A percentile compares a stretch with the other conserved stretches of the same genome.
phyloP scores from a whole-genome alignment of 2,113 vertebrate genomes.

The Nibea albiflora region DNA sequence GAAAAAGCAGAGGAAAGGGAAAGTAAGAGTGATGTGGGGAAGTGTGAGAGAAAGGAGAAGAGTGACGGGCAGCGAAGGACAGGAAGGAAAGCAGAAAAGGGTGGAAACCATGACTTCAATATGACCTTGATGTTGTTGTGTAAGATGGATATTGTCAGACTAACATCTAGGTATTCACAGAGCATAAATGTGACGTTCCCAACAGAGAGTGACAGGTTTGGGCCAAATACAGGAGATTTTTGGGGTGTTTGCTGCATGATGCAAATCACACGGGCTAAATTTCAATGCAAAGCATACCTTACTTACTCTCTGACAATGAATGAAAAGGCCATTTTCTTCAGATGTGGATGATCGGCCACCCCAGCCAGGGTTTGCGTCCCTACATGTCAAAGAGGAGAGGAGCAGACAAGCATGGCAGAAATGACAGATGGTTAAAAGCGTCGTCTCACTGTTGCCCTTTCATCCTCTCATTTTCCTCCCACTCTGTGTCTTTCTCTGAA shows the following conservation, averaged over 20 bases:
- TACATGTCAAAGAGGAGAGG: slow-evolving; percentile 60
- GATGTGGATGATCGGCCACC: slow-evolving; percentile 70
- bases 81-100: background rate
- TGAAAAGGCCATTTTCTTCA: slow-evolving; percentile 76
- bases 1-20: slow-evolving; percentile 45
- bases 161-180: slow-evolving; percentile 1
- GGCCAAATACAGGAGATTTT: slow-evolving; percentile 3
- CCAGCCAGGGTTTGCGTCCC: slow-evolving; percentile 58
- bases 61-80: background rate
- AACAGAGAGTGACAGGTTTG: background rate
- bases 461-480: slow-evolving; percentile 61
- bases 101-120: background rate
- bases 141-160: slow-evolving; percentile 9
- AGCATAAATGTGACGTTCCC: background rate
- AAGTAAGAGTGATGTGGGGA: slow-evolving; percentile 29
- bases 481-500: slow-evolving; percentile 52
- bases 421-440: slow-evolving; percentile 82
- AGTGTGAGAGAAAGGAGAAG: slow-evolving; percentile 3
- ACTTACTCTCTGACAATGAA: slow-evolving; percentile 60
- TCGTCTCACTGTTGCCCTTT: slow-evolving; percentile 70
- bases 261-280: slow-evolving; percentile 45
- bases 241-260: slow-evolving; percentile 16
- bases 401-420: slow-evolving; percentile 74
- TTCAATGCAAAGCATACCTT: slow-evolving; percentile 47
- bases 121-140: background rate